Base-by-base conservation (phyloP, 2,113 vertebrate species). In the Cervus canadensis region DNA sequence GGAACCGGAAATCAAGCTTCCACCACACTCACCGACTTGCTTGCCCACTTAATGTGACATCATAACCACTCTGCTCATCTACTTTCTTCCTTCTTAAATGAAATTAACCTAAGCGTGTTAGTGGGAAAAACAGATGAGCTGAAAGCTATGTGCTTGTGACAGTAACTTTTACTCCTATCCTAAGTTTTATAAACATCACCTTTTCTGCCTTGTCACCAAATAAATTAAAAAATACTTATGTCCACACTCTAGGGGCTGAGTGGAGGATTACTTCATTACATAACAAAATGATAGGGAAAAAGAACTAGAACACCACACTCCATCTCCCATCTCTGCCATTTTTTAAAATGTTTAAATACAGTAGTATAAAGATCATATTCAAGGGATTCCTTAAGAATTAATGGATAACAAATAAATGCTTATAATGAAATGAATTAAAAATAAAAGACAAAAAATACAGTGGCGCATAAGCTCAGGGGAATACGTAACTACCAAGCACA, bases 1-100 rank as follows among this genome's bases (percentile, higher is more conserved):
- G 79, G 60, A 96, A 60, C 40, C 0, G 60, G 94, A 97, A 96
- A 79, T 6, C 87, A 76, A 59, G 15, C 30, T 95, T 83, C 97
- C 1, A 97, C 56, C 96, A 71, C 6, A 74, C 2, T 2, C 0
- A 36, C 48, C 4, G 0, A 16, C 16, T 26, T 1, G 12, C 81
- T 81, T 43, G 74, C 40, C 40, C 60, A 54, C 89, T 91, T 84
- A 0, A 83, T 74, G 50, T 64, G 62, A 30, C 13, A 87, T 0
- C 30, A 1, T 14, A 76, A 56, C 26, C 21, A 5, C 64, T 96
- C 83, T 50, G 14, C 95, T 91, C n/a, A 36, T 60, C 92, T 57
- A 71, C 76, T 62, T 40, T 8, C 23, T n/a, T 7, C 23, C 43
- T 76, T 54, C 71, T 33, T 57, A 88, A 97, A 71, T 52, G 86